These are phyloP conservation scores for Malacoraja senta DNA, from an alignment of 2,797 vertebrate species.

Conservation along the genomic window DNA sequence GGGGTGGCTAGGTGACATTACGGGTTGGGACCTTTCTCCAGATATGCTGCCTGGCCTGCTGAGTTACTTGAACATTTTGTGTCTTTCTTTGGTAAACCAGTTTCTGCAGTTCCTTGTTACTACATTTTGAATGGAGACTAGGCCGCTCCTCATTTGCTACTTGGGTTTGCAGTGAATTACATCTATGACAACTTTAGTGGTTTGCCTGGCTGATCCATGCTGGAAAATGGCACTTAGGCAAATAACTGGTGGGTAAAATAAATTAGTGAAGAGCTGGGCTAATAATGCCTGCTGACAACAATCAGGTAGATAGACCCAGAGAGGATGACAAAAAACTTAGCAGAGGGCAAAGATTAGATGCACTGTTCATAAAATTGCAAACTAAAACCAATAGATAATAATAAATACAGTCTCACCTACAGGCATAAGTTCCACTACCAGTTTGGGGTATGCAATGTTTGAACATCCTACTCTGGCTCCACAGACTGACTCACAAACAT, in stretches of 20 bases:
- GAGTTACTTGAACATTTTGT: no score
- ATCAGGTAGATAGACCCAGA: neutral
- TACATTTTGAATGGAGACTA: neutral
- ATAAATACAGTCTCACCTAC: conserved; percentile 54
- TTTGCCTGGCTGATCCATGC: neutral
- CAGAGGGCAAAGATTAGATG: neutral
- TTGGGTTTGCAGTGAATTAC: neutral
- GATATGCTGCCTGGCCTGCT: no score
- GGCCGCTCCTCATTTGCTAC: neutral
- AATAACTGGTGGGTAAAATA: neutral
- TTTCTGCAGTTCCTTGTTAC: no score
- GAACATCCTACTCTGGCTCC: conserved; percentile 79
- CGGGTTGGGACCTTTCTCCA: no score
- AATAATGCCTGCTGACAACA: neutral
- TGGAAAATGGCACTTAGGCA: neutral
- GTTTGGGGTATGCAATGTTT: conserved; percentile 89
- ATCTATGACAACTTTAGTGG: neutral
- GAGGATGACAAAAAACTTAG: neutral
- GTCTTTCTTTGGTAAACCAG: no score
- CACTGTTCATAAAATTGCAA: neutral
- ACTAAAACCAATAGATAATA: neutral
- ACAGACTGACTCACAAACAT: conserved; percentile 68
- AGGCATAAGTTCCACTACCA: conserved; percentile 74
- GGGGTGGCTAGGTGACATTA: no score
- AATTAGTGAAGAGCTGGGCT: neutral